A percentile compares a stretch with the other conserved stretches of the same genome.
Conservation (phyloP, 30 jellyfish, hydroid and myxozoan genomes). For the Aurelia aurita region DNA sequence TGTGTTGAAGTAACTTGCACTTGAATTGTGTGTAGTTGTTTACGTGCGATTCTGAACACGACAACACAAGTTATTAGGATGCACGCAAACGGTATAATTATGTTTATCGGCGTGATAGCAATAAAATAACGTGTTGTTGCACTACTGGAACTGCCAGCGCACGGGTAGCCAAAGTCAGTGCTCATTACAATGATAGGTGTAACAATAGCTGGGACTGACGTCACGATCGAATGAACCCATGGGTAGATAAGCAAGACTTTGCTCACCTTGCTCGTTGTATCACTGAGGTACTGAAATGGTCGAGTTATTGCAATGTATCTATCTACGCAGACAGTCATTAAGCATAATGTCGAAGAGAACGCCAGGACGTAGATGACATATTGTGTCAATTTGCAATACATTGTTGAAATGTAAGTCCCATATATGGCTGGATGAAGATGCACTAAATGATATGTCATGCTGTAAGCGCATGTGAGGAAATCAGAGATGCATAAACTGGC, state of each 20-base stretch:
- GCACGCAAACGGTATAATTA: conserved; percentile 51
- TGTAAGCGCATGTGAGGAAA: conserved; percentile 59
- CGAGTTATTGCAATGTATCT: conserved; percentile 65
- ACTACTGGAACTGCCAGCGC: conserved; percentile 36
- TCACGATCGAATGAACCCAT: conserved; percentile 54
- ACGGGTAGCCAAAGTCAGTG: conserved; percentile 56
- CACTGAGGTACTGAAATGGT: conserved; percentile 50
- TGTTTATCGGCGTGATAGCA: conserved; percentile 35
- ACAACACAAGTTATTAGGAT: conserved; percentile 39
- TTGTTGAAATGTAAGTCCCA: background rate
- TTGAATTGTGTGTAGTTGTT: conserved; percentile 42
- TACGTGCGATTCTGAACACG: conserved; percentile 70
- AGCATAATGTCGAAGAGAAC: conserved; percentile 58
- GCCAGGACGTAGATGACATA: conserved; percentile 66
- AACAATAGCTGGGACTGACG: conserved; percentile 43
- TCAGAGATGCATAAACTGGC: conserved; percentile 64
- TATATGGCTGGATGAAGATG: conserved; percentile 54
- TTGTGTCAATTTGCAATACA: conserved; percentile 63
- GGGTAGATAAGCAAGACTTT: conserved; percentile 55
- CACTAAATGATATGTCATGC: conserved; percentile 73
- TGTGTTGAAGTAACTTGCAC: conserved; percentile 26
- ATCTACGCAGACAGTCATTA: conserved; percentile 67
- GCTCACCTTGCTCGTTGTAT: conserved; percentile 8
- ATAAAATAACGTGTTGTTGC: conserved; percentile 2
- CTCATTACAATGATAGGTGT: conserved; percentile 6